Evolutionary conservation across 2,113 vertebrate species (phyloP).

Genomic region (Nothobranchius kuhntae): DNA sequence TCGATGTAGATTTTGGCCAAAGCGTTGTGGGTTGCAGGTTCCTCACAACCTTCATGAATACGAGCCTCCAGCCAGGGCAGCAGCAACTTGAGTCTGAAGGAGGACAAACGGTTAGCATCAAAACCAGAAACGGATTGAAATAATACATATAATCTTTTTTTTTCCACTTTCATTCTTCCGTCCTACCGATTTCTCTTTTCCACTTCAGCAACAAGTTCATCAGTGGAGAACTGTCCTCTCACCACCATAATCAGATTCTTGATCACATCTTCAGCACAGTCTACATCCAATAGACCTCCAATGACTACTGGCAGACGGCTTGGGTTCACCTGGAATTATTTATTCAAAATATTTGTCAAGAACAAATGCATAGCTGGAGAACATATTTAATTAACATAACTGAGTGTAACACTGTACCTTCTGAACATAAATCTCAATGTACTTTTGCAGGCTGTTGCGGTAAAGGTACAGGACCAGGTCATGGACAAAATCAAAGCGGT

Average conservation of each 20-base stretch:
- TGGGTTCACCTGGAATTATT: slow-evolving; percentile 88
- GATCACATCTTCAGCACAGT: slow-evolving; percentile 98
- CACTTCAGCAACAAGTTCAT: slow-evolving; percentile 97
- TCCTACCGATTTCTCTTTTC: slow-evolving; percentile 96
- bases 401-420: slow-evolving; percentile 81
- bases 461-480: slow-evolving; percentile 98
- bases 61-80: slow-evolving; percentile 97
- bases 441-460: slow-evolving; percentile 98
- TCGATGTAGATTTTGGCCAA: slow-evolving; percentile 99
- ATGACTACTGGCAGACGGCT: slow-evolving; percentile 97
- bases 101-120: neutral
- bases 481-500: slow-evolving; percentile 98
- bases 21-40: slow-evolving; percentile 97
- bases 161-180: slow-evolving; percentile 4
- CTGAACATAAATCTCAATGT: slow-evolving; percentile 99
- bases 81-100: slow-evolving; percentile 90
- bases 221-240: slow-evolving; percentile 97
- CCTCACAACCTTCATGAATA: slow-evolving; percentile 97
- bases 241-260: slow-evolving; percentile 98
- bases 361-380: neutral
- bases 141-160: neutral
- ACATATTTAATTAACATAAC: no score
- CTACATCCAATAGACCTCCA: slow-evolving; percentile 95
- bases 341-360: neutral
- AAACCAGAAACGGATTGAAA: neutral